Evolutionary conservation across 2,797 vertebrate species (phyloP), one percentile per base, ranked within the genome.

Genomic region (Lagocephalus sceleratus): DNA sequence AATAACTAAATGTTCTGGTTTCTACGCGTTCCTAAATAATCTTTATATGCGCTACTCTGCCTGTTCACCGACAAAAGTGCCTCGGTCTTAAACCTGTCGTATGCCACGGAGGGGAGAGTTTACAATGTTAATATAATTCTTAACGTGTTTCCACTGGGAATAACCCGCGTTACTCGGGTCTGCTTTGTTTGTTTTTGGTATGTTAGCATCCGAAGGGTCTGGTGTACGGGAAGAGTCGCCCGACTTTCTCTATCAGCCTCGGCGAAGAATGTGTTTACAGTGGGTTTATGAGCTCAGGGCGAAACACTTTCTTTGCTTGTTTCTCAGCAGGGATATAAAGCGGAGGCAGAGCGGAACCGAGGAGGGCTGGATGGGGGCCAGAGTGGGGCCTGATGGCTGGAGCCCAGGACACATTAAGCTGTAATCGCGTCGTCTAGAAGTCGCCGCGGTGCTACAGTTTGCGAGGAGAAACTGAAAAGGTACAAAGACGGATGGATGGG

Each of bases 391-490:
- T 78, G 75, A 90, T 90, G 89, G 85, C 84, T 79, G 79, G 78
- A 84, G 59, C 70, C 76, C 70, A 71, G 78, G 82, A 63, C 60
- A 50, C 73, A 57, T 56, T 32, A 62, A 80, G 66, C 58, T 82
- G 70, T 67, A 66, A 79, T 81, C 77, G 66, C 75, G 14, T 60
- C 57, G 78, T 81, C 71, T 90, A 88, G 73, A 81, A 79, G 59
- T 79, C 77, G 54, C 79, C 22, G 46, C 78, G 73, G 84, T 66
- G 81, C 79, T 76, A 75, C 82, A 83, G 73, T 91, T 91, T 82
- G 79, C 59, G 57, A 69, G 83, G 80, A 88, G 80, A 87, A 80
- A 82, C 87, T 82, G 79, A 79, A 74, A 84, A 89, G 91, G 90
- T 91, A 76, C 14, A 5, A 16, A 58, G 57, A 42, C 16, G 14